Evolutionary conservation across 2,888 invertebrate species (phyloP).

Genomic region (Drosophila neotestacea): DNA sequence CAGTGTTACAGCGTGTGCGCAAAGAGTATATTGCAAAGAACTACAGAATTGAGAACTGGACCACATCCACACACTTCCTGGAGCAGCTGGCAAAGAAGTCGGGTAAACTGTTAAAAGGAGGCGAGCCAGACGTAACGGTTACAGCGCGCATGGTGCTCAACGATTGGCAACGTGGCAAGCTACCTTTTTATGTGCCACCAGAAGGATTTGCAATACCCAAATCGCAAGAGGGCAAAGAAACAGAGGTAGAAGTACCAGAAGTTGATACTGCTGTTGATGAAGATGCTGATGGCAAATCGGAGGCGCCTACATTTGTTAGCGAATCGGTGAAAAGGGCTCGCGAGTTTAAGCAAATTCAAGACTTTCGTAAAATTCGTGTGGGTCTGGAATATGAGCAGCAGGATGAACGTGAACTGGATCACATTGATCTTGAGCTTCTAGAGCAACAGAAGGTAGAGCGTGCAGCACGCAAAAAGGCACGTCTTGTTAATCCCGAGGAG

Average conservation of each 20-base stretch:
- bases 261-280: conserved; percentile 36
- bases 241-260: conserved; percentile 60
- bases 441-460: conserved; percentile 85
- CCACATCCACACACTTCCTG: conserved; percentile 93
- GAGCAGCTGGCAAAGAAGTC: conserved; percentile 94
- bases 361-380: conserved; percentile 92
- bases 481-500: conserved; percentile 78
- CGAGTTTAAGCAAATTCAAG: conserved; percentile 88
- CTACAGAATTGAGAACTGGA: conserved; percentile 94
- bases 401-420: conserved; percentile 86
- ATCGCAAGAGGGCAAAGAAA: conserved; percentile 83
- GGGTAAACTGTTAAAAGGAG: conserved; percentile 97
- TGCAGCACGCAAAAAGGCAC: conserved; percentile 78
- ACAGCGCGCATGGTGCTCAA: conserved; percentile 98
- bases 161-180: conserved; percentile 99
- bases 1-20: conserved; percentile 94
- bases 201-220: conserved; percentile 91
- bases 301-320: conserved; percentile 82
- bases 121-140: conserved; percentile 96
- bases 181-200: conserved; percentile 97
- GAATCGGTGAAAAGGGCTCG: conserved; percentile 86
- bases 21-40: conserved; percentile 95
- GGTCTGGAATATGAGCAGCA: conserved; percentile 89
- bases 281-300: conserved; percentile 77
- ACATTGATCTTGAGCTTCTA: conserved; percentile 87